Conservation (phyloP, 2,113 vertebrate genomes). For the Edolisoma coerulescens region DNA sequence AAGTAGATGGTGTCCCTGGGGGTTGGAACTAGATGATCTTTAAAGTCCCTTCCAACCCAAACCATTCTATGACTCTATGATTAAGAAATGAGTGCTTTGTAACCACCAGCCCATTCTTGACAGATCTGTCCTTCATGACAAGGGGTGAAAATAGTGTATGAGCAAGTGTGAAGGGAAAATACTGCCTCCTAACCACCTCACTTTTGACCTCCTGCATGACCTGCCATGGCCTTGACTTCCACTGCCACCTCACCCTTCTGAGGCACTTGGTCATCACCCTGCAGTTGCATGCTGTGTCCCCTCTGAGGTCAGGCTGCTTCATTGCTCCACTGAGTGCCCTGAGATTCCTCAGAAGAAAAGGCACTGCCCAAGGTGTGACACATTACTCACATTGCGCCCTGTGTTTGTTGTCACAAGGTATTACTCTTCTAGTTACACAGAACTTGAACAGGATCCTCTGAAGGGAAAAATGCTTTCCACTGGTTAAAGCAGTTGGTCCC, state of each 20-base stretch:
- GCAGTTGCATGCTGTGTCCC: neutral
- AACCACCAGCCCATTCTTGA: neutral
- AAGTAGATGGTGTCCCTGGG: neutral
- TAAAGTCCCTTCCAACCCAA: neutral
- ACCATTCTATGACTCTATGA: neutral
- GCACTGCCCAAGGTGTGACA: neutral
- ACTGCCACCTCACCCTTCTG: neutral
- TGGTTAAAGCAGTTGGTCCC: neutral
- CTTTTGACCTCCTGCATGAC: neutral
- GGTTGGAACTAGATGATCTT: neutral
- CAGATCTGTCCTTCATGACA: neutral
- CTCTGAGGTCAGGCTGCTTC: neutral
- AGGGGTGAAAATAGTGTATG: neutral
- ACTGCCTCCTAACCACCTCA: neutral
- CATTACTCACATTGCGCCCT: neutral
- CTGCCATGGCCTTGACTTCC: neutral
- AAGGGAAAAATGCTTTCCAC: neutral
- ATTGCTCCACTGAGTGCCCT: neutral
- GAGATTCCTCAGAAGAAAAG: neutral
- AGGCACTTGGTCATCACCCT: neutral
- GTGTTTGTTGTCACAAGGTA: neutral
- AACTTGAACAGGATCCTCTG: conserved; percentile 5
- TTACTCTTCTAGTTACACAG: neutral
- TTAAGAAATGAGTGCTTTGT: neutral
- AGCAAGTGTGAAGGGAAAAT: neutral